These are phyloP conservation scores for Phyllotis vaccarum DNA, from an alignment of 2,797 vertebrate genomes.

Conservation along the genomic window DNA sequence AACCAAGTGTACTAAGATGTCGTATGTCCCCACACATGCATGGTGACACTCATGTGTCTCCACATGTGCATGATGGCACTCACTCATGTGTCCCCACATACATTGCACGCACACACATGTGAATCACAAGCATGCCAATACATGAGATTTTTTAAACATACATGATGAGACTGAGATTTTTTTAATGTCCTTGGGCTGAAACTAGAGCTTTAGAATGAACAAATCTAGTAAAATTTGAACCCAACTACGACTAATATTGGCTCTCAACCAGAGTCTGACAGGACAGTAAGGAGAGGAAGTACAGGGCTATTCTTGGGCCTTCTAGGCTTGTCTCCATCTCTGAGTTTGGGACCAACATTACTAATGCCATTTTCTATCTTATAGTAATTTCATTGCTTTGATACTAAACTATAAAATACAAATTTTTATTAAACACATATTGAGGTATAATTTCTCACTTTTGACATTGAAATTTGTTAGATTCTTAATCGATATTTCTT, in stretches of 20 bases:
- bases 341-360: background rate
- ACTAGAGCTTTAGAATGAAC: background rate
- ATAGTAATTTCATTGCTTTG: background rate
- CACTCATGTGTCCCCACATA: background rate
- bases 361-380: background rate
- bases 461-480: background rate
- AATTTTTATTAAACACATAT: background rate
- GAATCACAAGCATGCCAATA: background rate
- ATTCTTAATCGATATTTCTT: background rate
- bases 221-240: slow-evolving; percentile 27
- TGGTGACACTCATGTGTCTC: too few relatives aligned
- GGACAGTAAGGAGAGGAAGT: background rate
- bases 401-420: slow-evolving; percentile 51
- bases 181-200: background rate
- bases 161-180: background rate
- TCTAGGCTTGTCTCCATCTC: background rate
- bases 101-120: background rate
- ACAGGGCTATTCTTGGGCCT: background rate
- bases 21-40: background rate
- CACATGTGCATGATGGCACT: background rate
- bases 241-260: background rate
- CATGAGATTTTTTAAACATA: background rate
- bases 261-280: background rate
- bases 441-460: background rate
- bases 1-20: background rate